Evolutionary conservation across 2,888 invertebrate genomes (phyloP).

Genomic region (Lasius fuliginosus): DNA sequence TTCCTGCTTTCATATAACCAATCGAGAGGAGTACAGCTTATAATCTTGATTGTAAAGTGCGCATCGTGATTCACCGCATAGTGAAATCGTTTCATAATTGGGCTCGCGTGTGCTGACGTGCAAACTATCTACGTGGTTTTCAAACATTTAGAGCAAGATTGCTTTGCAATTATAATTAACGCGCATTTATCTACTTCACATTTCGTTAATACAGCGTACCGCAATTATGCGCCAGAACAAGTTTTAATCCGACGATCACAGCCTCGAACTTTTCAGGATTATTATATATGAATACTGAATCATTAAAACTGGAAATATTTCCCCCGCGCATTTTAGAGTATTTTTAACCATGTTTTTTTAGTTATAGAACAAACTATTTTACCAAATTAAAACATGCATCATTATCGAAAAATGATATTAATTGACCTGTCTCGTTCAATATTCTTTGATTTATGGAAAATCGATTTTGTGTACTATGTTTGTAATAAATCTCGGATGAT

Average conservation of each 20-base stretch:
- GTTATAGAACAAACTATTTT: not conserved
- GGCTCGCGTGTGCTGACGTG: not conserved
- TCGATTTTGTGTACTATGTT: slow-evolving; percentile 28
- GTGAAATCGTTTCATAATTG: not conserved
- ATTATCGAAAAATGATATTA: slow-evolving; percentile 14
- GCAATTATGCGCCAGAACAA: slow-evolving; percentile 20
- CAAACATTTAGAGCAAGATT: slow-evolving; percentile 36
- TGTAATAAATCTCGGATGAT: slow-evolving; percentile 40
- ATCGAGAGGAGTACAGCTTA: slow-evolving; percentile 11
- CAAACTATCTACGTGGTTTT: slow-evolving; percentile 11
- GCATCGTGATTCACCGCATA: slow-evolving; percentile 13
- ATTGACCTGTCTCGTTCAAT: slow-evolving; percentile 33
- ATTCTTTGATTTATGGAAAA: slow-evolving; percentile 44
- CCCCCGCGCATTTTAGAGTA: not conserved
- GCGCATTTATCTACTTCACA: slow-evolving; percentile 19
- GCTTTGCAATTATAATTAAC: slow-evolving; percentile 34
- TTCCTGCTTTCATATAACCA: slow-evolving; percentile 9
- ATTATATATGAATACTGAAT: not conserved
- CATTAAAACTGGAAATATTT: slow-evolving; percentile 18
- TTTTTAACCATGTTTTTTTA: not conserved
- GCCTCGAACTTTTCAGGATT: slow-evolving; percentile 17
- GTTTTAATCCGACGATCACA: slow-evolving; percentile 24
- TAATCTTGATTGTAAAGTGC: not conserved
- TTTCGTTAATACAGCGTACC: not conserved
- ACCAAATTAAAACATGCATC: not conserved